A percentile compares a stretch with the other conserved stretches of the same genome.
These are phyloP conservation scores for Silurus meridionalis DNA, from an alignment of 2,113 vertebrate species.

Conservation along the genomic window DNA sequence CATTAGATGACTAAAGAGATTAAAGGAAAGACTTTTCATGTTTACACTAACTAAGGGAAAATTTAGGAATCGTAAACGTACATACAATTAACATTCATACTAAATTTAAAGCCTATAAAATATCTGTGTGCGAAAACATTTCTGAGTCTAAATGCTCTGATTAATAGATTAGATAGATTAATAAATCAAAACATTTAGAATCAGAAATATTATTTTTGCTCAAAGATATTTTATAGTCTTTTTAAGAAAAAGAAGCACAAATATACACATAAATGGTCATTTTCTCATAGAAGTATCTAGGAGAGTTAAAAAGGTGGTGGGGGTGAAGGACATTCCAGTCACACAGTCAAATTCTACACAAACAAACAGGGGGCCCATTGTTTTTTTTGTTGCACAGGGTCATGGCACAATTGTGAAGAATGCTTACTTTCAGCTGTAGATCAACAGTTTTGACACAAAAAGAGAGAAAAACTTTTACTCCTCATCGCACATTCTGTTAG, in stretches of 20 bases:
- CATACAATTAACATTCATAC: no score
- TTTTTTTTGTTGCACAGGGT: neutral
- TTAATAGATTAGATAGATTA: no score
- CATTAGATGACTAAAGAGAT: slow-evolving; percentile 8
- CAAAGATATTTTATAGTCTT: neutral
- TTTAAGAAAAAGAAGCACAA: neutral
- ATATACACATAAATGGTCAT: slow-evolving; percentile 19
- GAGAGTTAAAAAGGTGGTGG: slow-evolving; percentile 11
- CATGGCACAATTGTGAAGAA: slow-evolving; percentile 20
- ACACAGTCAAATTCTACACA: slow-evolving; percentile 48
- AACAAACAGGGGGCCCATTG: slow-evolving; percentile 44
- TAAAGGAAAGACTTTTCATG: neutral
- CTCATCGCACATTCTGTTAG: neutral
- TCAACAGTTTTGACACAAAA: slow-evolving; percentile 18
- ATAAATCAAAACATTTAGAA: neutral
- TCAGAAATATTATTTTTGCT: neutral
- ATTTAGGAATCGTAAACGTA: neutral
- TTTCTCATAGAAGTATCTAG: slow-evolving; percentile 37
- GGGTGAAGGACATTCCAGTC: slow-evolving; percentile 50
- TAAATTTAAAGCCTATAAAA: no score
- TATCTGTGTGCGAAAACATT: no score
- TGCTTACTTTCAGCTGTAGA: slow-evolving; percentile 28
- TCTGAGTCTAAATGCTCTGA: no score
- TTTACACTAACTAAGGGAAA: slow-evolving; percentile 4
- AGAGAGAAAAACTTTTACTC: neutral